Percentiles rank a stretch among this genome's conserved stretches.
phyloP scores from a whole-genome alignment of 2,888 invertebrate genomes.

The Yponomeuta cagnagella region DNA sequence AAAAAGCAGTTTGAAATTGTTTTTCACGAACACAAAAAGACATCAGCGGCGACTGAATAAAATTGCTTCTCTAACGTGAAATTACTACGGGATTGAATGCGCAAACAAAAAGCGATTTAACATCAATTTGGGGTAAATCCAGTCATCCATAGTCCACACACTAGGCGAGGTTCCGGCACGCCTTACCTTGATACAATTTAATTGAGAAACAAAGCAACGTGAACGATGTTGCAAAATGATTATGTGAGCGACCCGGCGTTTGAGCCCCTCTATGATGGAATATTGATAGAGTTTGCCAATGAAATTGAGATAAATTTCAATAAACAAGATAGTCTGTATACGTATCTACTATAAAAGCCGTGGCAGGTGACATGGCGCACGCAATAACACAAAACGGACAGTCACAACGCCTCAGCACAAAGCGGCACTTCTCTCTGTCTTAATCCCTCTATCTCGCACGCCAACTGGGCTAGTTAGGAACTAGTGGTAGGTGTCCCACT shows the following conservation, averaged over 20 bases:
- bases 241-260: background rate
- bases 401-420: background rate
- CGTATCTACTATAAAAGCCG: background rate
- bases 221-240: background rate
- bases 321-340: background rate
- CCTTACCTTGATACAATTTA: slow-evolving; percentile 10
- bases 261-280: background rate
- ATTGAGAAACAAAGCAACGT: slow-evolving; percentile 2
- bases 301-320: background rate
- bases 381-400: background rate
- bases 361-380: background rate
- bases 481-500: background rate
- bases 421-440: background rate
- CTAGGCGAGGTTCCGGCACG: slow-evolving; percentile 19
- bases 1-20: slow-evolving; percentile 6
- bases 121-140: slow-evolving; percentile 46
- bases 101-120: slow-evolving; percentile 63
- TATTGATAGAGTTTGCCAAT: background rate
- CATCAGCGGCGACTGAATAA: slow-evolving; percentile 34
- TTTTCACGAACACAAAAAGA: slow-evolving; percentile 10
- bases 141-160: slow-evolving; percentile 19
- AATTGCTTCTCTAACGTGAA: slow-evolving; percentile 52
- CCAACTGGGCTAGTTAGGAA: background rate
- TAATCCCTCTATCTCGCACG: background rate
- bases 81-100: slow-evolving; percentile 53